Conservation (phyloP, 2,888 invertebrate species). For the Galerucella calmariensis region DNA sequence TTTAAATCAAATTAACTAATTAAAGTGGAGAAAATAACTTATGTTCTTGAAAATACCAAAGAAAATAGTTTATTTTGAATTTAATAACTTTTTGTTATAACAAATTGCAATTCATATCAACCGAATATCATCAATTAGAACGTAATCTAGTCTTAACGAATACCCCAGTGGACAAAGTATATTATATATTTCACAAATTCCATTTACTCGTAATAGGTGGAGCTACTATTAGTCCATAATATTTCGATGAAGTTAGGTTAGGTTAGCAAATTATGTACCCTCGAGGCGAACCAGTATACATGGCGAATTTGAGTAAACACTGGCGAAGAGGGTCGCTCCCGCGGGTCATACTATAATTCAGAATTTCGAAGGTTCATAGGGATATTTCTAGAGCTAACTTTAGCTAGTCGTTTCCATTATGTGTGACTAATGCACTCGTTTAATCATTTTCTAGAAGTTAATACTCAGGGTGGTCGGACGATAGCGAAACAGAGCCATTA, state of each 20-base stretch:
- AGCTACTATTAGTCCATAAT: conserved; percentile 31
- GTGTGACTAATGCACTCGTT: conserved; percentile 16
- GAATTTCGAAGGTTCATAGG: conserved; percentile 30
- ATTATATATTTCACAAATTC: conserved; percentile 30
- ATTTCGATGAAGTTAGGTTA: conserved; percentile 20
- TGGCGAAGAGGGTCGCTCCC: conserved; percentile 31
- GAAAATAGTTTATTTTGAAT: too few species aligned
- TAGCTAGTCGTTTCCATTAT: conserved; percentile 19
- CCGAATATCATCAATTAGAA: conserved; percentile 11
- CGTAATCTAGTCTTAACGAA: background rate
- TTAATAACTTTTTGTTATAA: background rate
- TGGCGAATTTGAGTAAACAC: conserved; percentile 30
- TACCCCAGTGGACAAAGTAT: conserved; percentile 18
- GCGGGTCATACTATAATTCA: conserved; percentile 30
- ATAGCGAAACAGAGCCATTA: too few species aligned
- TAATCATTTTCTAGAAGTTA: background rate
- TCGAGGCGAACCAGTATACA: conserved; percentile 31
- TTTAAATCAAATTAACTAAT: too few species aligned
- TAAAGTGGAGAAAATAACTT: too few species aligned
- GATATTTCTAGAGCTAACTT: conserved; percentile 23
- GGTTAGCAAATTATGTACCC: conserved; percentile 31
- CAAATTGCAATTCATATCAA: background rate
- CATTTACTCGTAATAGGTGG: conserved; percentile 29
- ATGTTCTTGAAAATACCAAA: too few species aligned
- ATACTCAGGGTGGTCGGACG: background rate